Base-by-base conservation (phyloP, 1,140 invertebrate species). In the Drosophila seguyi region DNA sequence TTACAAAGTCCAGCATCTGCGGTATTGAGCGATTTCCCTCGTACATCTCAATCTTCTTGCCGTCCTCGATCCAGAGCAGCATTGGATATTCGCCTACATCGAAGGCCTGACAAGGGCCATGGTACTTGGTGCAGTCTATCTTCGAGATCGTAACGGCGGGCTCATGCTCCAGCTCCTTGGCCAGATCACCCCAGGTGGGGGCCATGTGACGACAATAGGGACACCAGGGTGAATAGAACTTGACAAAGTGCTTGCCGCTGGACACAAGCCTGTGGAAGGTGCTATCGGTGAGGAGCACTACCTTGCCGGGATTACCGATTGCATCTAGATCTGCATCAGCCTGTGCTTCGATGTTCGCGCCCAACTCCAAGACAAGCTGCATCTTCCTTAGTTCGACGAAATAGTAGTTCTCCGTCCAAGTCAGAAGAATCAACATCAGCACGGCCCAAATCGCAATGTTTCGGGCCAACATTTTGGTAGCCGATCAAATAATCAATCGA, bases 211-310 rank as follows among this genome's bases (percentile, higher is more conserved):
- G 69, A 87, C 97, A 97, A 91, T 97, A 95, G 16, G 95, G 95
- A 93, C 97, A 97, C 97, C 97, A 97, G 0, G 97, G 96, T 18
- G 96, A 96, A 93, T 96, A 97, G 93, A 97, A 97, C 81, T 97
- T 97, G 25, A 98, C 94, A 93, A 98, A 98, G 91, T 97, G 95
- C 74, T 95, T 94, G 60, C 96, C 96, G 16, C 79, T 92, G 22
- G 94, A 92, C 1, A 97, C 93, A 73, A 95, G 94, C 34, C 95
- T 93, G 47, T 95, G 93, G 83, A 97, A 47, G 22, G 20, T 22
- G 8, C 60, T 6, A 13, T 45, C 44, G 20, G 42, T 45, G 20
- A 45, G 20, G 13, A 16, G 1, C 20, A 25, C 13, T 3, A 25
- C 13, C 20, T 45, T 14, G 20, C 11, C 11, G 2, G n/a, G 39